phyloP scores from a whole-genome alignment of 2,113 vertebrate species.

The Andinoacara biseriatus region DNA sequence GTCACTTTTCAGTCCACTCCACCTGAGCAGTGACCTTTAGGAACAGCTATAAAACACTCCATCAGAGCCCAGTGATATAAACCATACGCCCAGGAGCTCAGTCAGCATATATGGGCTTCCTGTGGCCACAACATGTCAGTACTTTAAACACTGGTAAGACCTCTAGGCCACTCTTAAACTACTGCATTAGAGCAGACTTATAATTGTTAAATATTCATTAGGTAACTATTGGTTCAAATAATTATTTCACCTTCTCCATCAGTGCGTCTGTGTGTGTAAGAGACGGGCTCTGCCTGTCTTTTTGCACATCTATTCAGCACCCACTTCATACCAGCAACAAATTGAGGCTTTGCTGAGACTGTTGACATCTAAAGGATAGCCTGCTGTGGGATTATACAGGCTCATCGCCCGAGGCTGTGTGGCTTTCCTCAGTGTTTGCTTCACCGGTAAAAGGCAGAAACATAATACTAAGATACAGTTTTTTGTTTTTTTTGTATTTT shows the following conservation, averaged over 20 bases:
- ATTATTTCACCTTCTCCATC: conserved; percentile 8
- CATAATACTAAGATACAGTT: not conserved
- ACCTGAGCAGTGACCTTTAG: conserved; percentile 10
- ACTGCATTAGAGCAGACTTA: not conserved
- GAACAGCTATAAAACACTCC: not conserved
- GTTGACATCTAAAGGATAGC: conserved; percentile 50
- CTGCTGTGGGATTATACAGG: conserved; percentile 47
- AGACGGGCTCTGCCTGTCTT: not conserved
- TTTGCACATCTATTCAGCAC: not conserved
- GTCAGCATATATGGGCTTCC: not conserved
- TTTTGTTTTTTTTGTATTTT: not conserved
- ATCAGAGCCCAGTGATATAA: not conserved
- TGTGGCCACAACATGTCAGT: conserved; percentile 9
- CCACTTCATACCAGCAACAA: conserved; percentile 34
- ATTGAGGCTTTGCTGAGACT: conserved; percentile 47
- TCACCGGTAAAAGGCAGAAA: conserved; percentile 23
- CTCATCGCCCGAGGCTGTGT: conserved; percentile 12
- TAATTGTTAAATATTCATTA: conserved; percentile 12
- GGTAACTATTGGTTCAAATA: not conserved
- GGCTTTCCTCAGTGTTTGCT: conserved; percentile 1
- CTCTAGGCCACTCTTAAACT: not conserved
- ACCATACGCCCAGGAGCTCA: not conserved
- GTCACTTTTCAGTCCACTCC: not conserved
- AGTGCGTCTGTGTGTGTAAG: not conserved
- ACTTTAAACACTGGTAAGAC: not conserved